Evolutionary conservation across 2,113 vertebrate genomes (phyloP).

Genomic region (Neodontobutis hainanensis): DNA sequence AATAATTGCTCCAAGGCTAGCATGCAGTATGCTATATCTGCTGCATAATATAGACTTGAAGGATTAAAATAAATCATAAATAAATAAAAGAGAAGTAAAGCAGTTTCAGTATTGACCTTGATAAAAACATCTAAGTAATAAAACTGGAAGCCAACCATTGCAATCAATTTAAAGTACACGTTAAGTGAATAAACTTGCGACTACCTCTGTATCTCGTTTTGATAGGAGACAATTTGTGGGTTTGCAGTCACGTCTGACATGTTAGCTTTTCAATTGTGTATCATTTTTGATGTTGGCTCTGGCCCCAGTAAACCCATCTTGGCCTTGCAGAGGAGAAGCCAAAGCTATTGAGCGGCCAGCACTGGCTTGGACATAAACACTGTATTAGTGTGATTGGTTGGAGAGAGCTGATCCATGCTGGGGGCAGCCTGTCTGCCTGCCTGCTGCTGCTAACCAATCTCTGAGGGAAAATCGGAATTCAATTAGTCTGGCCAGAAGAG

Average conservation of each 20-base stretch:
- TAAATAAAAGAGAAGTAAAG: conserved; percentile 13
- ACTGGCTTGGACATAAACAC: conserved; percentile 68
- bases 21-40: not conserved
- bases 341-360: conserved; percentile 53
- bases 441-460: conserved; percentile 72
- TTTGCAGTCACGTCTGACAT: conserved; percentile 12
- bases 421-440: conserved; percentile 62
- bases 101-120: conserved; percentile 21
- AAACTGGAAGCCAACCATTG: not conserved
- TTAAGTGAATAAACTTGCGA: not conserved
- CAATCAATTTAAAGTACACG: not conserved
- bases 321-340: conserved; percentile 42
- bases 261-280: conserved; percentile 31
- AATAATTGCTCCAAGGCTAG: conserved; percentile 2
- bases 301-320: conserved; percentile 30
- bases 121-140: conserved; percentile 22
- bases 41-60: not conserved
- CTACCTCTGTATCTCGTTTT: conserved; percentile 12
- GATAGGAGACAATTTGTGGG: conserved; percentile 12
- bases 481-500: conserved; percentile 68
- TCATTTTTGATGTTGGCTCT: conserved; percentile 23
- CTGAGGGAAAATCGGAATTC: conserved; percentile 70
- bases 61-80: conserved; percentile 3
- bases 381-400: conserved; percentile 75
- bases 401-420: conserved; percentile 65